A percentile compares a stretch with the other conserved stretches of the same genome.
These are phyloP conservation scores for Aphidius gifuensis DNA, from an alignment of 1,140 invertebrate genomes.

Conservation along the genomic window DNA sequence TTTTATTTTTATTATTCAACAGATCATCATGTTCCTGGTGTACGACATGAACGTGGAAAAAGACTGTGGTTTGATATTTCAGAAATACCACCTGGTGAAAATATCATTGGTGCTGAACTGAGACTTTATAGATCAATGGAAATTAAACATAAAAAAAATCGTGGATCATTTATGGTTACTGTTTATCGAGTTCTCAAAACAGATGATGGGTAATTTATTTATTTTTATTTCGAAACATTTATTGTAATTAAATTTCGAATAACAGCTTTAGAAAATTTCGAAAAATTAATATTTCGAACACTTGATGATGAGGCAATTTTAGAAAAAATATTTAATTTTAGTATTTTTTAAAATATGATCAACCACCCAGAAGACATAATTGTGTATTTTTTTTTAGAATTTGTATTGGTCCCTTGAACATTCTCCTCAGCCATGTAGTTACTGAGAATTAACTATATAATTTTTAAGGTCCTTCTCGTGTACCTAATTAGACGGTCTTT, in stretches of 20 bases:
- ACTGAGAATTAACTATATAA: constrained; percentile 27
- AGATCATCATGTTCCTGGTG: constrained; percentile 67
- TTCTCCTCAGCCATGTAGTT: not conserved
- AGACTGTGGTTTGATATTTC: constrained; percentile 89
- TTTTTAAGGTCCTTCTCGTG: constrained; percentile 42
- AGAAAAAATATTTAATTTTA: not conserved
- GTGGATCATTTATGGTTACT: constrained; percentile 45
- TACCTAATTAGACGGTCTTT: constrained; percentile 38
- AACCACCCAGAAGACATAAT: constrained; percentile 1
- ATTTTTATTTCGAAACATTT: not conserved
- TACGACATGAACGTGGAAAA: constrained; percentile 79
- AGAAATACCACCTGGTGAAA: constrained; percentile 75
- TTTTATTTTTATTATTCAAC: constrained; percentile 28
- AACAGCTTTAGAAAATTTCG: not conserved
- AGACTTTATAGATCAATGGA: constrained; percentile 70
- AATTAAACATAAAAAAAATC: constrained; percentile 37
- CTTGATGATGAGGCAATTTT: not conserved
- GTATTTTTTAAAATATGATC: too few relatives aligned
- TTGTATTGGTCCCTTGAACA: too few relatives aligned
- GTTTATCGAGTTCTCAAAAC: constrained; percentile 44
- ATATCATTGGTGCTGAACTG: constrained; percentile 80
- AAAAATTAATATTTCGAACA: not conserved
- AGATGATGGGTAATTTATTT: constrained; percentile 43
- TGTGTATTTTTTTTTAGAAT: too few relatives aligned
- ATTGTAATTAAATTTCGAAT: not conserved